Conservation (phyloP, 2,888 invertebrate species). For the Epistrophe eligans region DNA sequence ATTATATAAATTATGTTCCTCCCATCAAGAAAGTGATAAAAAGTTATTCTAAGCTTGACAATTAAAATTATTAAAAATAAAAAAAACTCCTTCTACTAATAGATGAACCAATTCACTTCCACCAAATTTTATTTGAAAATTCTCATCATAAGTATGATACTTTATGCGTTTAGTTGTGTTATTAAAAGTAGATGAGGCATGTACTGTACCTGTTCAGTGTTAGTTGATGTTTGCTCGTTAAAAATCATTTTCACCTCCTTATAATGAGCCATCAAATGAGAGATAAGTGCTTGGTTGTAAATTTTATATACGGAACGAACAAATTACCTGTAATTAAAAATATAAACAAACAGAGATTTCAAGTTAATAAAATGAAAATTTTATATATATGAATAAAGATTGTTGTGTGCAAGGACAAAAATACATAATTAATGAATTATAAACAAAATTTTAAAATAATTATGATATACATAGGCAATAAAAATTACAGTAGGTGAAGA, state of each 20-base stretch:
- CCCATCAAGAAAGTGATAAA: not conserved
- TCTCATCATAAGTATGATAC: slow-evolving; percentile 17
- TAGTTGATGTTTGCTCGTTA: slow-evolving; percentile 40
- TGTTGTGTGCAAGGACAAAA: not conserved
- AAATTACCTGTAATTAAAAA: slow-evolving; percentile 68
- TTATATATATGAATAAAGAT: not conserved
- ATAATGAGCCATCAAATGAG: slow-evolving; percentile 51
- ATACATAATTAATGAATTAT: not conserved
- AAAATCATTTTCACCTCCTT: slow-evolving; percentile 49
- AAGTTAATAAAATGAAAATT: slow-evolving; percentile 5
- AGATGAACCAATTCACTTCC: not conserved
- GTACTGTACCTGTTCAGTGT: slow-evolving; percentile 22
- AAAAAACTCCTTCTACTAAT: not conserved
- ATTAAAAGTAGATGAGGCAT: not conserved
- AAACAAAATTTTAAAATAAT: not conserved
- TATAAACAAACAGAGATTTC: not conserved
- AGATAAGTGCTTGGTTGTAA: slow-evolving; percentile 16
- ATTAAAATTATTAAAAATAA: slow-evolving; percentile 14
- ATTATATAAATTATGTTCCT: not conserved
- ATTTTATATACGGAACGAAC: slow-evolving; percentile 2
- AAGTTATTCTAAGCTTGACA: not conserved
- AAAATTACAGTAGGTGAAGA: too few relatives aligned
- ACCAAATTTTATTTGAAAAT: slow-evolving; percentile 20
- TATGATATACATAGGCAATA: too few relatives aligned
- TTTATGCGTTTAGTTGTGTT: not conserved